phyloP scores from a whole-genome alignment of 2,113 vertebrate species.

The Aplodontia rufa region DNA sequence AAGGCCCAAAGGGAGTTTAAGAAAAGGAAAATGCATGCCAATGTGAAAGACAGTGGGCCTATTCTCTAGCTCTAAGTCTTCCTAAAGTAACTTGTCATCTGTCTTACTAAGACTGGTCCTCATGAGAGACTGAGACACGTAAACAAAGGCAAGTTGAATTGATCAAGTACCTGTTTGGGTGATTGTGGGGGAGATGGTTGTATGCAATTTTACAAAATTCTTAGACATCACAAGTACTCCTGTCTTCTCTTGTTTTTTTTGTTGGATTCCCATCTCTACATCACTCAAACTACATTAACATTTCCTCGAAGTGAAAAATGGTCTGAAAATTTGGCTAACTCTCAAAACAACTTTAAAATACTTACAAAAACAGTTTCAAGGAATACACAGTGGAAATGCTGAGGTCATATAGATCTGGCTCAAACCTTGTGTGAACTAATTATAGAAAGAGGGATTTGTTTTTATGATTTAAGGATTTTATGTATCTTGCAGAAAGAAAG shows the following conservation, averaged over 20 bases:
- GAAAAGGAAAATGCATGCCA: background rate
- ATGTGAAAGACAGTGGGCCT: background rate
- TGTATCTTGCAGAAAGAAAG: background rate
- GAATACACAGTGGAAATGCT: background rate
- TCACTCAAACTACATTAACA: background rate
- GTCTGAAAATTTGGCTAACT: background rate
- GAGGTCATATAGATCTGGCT: background rate
- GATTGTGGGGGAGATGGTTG: background rate
- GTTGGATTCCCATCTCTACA: background rate
- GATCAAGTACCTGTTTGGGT: background rate
- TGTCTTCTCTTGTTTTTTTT: background rate
- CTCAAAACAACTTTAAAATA: conserved; percentile 17
- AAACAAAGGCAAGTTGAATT: background rate
- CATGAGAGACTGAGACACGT: background rate
- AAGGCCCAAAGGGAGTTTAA: background rate
- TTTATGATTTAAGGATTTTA: conserved; percentile 23
- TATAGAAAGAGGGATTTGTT: conserved; percentile 10
- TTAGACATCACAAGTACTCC: background rate
- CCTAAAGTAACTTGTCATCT: background rate
- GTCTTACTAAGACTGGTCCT: background rate
- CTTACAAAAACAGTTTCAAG: background rate
- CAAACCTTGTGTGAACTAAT: background rate
- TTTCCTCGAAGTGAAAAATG: background rate
- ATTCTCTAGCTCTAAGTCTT: background rate
- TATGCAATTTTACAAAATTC: background rate